Base-by-base conservation (phyloP, 2,797 vertebrate species). In the Loriculus beryllinus region DNA sequence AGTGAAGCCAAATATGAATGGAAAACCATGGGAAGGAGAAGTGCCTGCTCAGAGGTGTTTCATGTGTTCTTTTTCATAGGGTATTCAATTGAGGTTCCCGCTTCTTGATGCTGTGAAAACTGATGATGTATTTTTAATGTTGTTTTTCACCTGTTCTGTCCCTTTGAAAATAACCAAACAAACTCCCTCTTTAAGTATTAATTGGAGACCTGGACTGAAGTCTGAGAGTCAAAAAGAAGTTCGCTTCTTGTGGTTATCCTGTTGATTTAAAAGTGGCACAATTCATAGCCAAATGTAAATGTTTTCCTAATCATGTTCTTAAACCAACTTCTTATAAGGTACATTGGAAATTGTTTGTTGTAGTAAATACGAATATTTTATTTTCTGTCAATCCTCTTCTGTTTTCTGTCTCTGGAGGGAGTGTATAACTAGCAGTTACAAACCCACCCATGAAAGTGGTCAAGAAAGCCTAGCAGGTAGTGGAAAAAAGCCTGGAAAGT, bases 401-500 rank as follows among this genome's bases (percentile, higher is more conserved):
- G 40, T 62, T 96, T 82, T 86, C 68, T 91, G 26, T 60, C 71
- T 76, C 26, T 65, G 81, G 48, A 76, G 80, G 62, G 92, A 95
- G 67, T 6, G 2, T 42, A 4, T 59, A 67, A 42, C 92, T 86
- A 86, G 81, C 13, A 52, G 71, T 72, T 91, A 57, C 37, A 96
- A 95, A 96, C 67, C 70, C 84, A 96, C 83, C 88, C 95, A 64
- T 70, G 83, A 51, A 48, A 93, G 78, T 83, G 92, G 68, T 80
- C 19, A 64, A 47, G 87, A 94, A 95, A 62, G 65, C 86, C 86
- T 93, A 76, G 91, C 86, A 96, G 87, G 91, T 95, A 96, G 90
- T 96, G 96, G 89, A 95, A 85, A 97, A 97, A 97, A 95, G 88
- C 94, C 93, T 97, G 97, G 97, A 97, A 98, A 96, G 96, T 97